These are phyloP conservation scores for Danio tinwini DNA, from an alignment of 2,797 vertebrate species.

Conservation along the genomic window DNA sequence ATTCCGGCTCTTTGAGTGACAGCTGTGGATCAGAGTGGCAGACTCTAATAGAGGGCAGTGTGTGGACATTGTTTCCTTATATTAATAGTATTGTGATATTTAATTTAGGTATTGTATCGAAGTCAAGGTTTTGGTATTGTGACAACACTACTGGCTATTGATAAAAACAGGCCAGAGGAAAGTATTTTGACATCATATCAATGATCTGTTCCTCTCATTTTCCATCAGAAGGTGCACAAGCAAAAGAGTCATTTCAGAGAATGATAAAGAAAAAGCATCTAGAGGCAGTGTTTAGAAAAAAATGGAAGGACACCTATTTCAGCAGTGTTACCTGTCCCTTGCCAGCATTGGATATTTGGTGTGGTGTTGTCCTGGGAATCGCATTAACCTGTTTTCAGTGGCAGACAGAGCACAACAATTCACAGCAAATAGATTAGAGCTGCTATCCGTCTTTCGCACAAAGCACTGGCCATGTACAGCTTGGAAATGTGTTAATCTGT, in stretches of 20 bases:
- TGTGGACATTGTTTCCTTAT: too few species aligned
- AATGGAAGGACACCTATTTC: background rate
- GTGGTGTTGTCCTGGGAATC: constrained; percentile 19
- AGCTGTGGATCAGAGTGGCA: too few species aligned
- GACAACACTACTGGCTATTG: background rate
- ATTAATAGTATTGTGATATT: too few species aligned
- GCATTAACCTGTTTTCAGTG: constrained; percentile 38
- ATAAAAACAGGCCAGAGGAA: too few species aligned
- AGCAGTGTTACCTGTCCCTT: constrained; percentile 1
- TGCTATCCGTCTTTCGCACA: constrained; percentile 63
- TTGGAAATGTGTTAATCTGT: constrained; percentile 71
- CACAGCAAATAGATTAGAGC: constrained; percentile 73
- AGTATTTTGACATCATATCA: background rate
- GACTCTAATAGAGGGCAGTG: too few species aligned
- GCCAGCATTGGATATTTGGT: constrained; percentile 26
- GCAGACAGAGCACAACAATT: constrained; percentile 67
- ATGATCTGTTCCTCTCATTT: background rate
- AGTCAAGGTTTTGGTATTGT: too few species aligned
- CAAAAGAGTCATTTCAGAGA: background rate
- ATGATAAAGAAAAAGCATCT: background rate
- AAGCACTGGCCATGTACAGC: constrained; percentile 63
- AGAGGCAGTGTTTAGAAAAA: background rate
- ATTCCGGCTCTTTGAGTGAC: too few species aligned
- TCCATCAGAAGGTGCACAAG: background rate
- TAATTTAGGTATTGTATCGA: too few species aligned